Evolutionary conservation across 2,888 invertebrate species (phyloP).

Genomic region (Cantharis rustica): DNA sequence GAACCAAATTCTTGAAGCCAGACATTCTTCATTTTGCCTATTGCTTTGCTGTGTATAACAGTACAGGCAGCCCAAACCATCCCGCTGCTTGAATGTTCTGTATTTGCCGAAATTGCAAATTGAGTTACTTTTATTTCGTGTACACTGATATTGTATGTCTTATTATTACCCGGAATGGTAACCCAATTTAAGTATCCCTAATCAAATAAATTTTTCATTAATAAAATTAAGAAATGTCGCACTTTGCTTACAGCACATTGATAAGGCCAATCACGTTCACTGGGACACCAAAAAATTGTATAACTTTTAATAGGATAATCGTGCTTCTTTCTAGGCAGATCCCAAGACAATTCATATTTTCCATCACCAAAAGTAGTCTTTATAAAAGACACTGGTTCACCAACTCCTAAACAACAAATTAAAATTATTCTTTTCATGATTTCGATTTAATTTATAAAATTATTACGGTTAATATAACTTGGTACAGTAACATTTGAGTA

Average conservation of each 20-base stretch:
- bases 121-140: slow-evolving; percentile 66
- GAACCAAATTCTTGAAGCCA: slow-evolving; percentile 59
- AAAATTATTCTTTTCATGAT: neutral
- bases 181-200: slow-evolving; percentile 68
- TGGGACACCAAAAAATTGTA: slow-evolving; percentile 75
- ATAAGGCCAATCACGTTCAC: slow-evolving; percentile 48
- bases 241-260: slow-evolving; percentile 50
- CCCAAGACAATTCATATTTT: slow-evolving; percentile 78
- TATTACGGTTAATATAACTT: slow-evolving; percentile 59
- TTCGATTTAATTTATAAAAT: neutral
- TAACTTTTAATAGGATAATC: slow-evolving; percentile 64
- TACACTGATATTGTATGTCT: slow-evolving; percentile 63
- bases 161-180: slow-evolving; percentile 59
- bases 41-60: slow-evolving; percentile 57
- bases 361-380: slow-evolving; percentile 75
- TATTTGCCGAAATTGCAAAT: slow-evolving; percentile 84
- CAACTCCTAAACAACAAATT: slow-evolving; percentile 31
- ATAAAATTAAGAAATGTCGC: neutral
- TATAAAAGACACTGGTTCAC: slow-evolving; percentile 41
- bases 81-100: slow-evolving; percentile 71
- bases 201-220: slow-evolving; percentile 5
- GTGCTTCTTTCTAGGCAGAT: slow-evolving; percentile 57
- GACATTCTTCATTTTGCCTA: slow-evolving; percentile 64
- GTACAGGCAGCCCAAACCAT: slow-evolving; percentile 86
- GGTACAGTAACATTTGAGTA: slow-evolving; percentile 68